Conservation (phyloP, 2,888 invertebrate species). For the Blera fallax region DNA sequence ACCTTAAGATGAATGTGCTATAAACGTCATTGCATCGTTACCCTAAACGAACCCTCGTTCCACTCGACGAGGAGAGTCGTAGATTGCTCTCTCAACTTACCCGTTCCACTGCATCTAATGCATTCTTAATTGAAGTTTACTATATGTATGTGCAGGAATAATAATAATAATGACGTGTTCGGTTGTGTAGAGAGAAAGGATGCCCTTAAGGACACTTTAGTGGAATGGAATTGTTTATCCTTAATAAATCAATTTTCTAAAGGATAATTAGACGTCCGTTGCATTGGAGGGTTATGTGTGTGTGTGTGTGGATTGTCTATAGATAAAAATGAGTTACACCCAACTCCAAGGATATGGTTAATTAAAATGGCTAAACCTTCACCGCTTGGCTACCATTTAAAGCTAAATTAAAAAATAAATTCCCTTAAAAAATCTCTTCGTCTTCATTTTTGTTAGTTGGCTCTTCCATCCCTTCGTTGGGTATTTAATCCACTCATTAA, state of each 20-base stretch:
- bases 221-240: constrained; percentile 48
- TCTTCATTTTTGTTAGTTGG: constrained; percentile 1
- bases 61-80: background rate
- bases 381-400: constrained; percentile 24
- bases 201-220: constrained; percentile 40
- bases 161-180: constrained; percentile 41
- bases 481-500: constrained; percentile 61
- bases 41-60: constrained; percentile 38
- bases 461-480: constrained; percentile 4
- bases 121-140: constrained; percentile 66
- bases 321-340: constrained; percentile 19
- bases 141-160: background rate
- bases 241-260: constrained; percentile 67
- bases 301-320: constrained; percentile 2
- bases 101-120: constrained; percentile 43
- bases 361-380: constrained; percentile 50
- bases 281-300: background rate
- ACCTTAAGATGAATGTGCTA: constrained; percentile 57
- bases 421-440: constrained; percentile 32
- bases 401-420: background rate
- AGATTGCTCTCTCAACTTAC: constrained; percentile 12
- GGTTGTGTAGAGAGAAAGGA: background rate
- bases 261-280: constrained; percentile 56
- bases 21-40: constrained; percentile 60
- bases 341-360: constrained; percentile 13